Percentiles rank a stretch among this genome's conserved stretches.
These are phyloP conservation scores for Nyctereutes procyonoides DNA, from an alignment of 2,113 vertebrate genomes.

Conservation along the genomic window DNA sequence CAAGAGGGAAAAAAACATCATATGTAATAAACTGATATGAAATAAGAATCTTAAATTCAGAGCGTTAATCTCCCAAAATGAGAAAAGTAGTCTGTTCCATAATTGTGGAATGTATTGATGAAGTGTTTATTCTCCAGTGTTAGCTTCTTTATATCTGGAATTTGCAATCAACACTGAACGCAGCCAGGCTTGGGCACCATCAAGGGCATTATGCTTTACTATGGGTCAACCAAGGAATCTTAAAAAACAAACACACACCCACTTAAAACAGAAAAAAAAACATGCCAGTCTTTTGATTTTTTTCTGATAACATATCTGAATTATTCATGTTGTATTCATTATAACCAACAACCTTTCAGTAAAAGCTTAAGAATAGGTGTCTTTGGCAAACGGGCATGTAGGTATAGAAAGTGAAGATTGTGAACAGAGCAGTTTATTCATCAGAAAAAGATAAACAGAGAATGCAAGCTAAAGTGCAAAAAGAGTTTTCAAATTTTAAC, in stretches of 20 bases:
- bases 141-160: not conserved
- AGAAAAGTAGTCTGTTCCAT: constrained; percentile 28
- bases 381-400: not conserved
- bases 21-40: constrained; percentile 36
- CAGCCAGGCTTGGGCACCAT: not conserved
- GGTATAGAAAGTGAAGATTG: not conserved
- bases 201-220: not conserved
- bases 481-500: constrained; percentile 24
- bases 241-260: not conserved
- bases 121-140: not conserved
- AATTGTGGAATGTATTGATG: constrained; percentile 22
- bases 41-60: constrained; percentile 50
- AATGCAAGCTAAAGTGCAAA: not conserved
- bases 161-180: constrained; percentile 60
- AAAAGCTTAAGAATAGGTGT: not conserved
- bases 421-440: not conserved
- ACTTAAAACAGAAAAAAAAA: not conserved
- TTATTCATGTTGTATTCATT: not conserved
- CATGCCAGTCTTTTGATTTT: not conserved
- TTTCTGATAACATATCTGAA: constrained; percentile 34
- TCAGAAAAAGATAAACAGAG: not conserved
- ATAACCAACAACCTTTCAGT: not conserved
- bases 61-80: constrained; percentile 17
- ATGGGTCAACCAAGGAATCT: constrained; percentile 3
- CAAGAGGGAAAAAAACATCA: not conserved